Conservation (phyloP, 2,113 vertebrate genomes). For the Mohoua ochrocephala region DNA sequence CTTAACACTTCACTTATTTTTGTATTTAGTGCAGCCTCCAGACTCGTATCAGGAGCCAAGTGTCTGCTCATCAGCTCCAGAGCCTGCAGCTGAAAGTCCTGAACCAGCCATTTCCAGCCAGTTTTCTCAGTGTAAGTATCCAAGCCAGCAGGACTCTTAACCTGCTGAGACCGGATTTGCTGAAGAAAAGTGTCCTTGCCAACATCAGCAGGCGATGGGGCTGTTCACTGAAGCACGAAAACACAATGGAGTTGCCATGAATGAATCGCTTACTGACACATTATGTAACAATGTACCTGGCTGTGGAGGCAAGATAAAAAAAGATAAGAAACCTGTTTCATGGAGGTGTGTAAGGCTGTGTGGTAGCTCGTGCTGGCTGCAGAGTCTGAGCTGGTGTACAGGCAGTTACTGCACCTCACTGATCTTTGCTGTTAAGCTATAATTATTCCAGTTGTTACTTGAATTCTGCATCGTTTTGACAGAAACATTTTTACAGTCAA, state of each 20-base stretch:
- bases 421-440: background rate
- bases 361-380: background rate
- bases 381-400: background rate
- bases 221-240: background rate
- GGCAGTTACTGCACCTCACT: background rate
- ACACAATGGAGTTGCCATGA: background rate
- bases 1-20: background rate
- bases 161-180: background rate
- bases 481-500: background rate
- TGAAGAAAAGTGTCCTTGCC: background rate
- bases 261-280: background rate
- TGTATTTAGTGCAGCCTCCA: background rate
- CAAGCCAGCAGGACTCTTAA: background rate
- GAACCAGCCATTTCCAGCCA: background rate
- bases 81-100: background rate
- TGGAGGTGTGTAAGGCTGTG: background rate
- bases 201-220: background rate
- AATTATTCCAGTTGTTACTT: background rate
- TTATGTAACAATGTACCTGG: background rate
- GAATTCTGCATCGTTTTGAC: background rate
- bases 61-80: background rate
- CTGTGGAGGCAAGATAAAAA: background rate
- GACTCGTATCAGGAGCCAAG: background rate
- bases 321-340: background rate
- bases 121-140: conserved; percentile 62